Conservation (phyloP, 1,140 invertebrate genomes). For the Drosophila pseudoobscura region DNA sequence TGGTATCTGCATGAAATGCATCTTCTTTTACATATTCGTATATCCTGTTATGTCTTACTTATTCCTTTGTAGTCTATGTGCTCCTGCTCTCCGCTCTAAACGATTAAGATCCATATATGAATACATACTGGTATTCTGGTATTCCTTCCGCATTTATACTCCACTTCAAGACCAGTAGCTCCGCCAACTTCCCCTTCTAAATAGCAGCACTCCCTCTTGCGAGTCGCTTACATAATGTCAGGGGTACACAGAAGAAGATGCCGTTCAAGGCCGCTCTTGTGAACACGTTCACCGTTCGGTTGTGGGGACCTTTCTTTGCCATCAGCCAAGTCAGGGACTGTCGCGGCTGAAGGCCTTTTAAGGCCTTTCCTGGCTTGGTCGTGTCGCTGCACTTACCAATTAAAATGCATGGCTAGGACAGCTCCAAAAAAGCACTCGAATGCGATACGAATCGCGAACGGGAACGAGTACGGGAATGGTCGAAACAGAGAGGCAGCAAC, state of each 20-base stretch:
- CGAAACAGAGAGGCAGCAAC: constrained; percentile 1
- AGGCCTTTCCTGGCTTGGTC: constrained; percentile 38
- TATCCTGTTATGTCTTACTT: too few relatives aligned
- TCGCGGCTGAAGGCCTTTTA: constrained; percentile 41
- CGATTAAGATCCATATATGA: too few relatives aligned
- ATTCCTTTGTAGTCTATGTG: too few relatives aligned
- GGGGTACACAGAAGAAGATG: constrained; percentile 42
- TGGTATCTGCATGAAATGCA: too few relatives aligned
- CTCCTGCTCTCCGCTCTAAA: too few relatives aligned
- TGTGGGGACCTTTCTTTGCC: constrained; percentile 13
- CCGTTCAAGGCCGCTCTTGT: constrained; percentile 45
- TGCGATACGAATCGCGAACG: constrained; percentile 48
- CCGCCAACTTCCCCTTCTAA: constrained; percentile 29
- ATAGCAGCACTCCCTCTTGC: constrained; percentile 2
- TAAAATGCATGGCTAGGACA: constrained; percentile 70
- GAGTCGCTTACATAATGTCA: constrained; percentile 48
- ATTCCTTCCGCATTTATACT: constrained; percentile 1
- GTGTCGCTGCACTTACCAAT: constrained; percentile 58
- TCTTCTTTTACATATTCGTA: too few relatives aligned
- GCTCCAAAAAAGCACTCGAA: constrained; percentile 49
- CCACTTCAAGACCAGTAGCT: constrained; percentile 12
- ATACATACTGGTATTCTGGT: too few relatives aligned
- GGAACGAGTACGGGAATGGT: constrained; percentile 12
- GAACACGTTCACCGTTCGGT: constrained; percentile 7
- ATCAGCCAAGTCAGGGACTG: background rate